Evolutionary conservation across 2,797 vertebrate species (phyloP).

Genomic region (Lepilemur septentrionalis): DNA sequence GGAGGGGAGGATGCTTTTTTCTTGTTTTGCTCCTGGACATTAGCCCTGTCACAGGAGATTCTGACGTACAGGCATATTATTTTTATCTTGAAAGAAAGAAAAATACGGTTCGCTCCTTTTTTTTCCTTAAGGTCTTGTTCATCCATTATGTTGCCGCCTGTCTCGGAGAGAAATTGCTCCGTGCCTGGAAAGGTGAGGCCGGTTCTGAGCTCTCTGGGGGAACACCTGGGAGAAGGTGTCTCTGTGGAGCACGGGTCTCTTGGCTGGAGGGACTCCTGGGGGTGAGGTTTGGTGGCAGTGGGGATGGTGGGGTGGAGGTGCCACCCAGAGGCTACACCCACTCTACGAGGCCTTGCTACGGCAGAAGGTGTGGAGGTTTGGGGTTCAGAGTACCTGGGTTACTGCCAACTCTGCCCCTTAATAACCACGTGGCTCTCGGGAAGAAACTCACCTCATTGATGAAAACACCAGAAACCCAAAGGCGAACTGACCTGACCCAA

Average conservation of each 20-base stretch:
- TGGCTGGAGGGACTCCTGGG: background rate
- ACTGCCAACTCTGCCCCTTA: background rate
- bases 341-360: background rate
- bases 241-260: background rate
- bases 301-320: background rate
- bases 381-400: background rate
- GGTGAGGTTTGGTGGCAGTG: background rate
- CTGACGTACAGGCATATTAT: conserved; percentile 43
- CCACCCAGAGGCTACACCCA: fast-evolving
- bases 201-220: background rate
- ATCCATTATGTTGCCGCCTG: conserved; percentile 65
- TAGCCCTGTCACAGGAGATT: conserved; percentile 19
- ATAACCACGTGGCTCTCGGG: too few relatives aligned
- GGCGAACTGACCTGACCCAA: fast-evolving
- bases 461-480: background rate
- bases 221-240: background rate
- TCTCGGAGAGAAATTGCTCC: conserved; percentile 66
- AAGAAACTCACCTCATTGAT: background rate
- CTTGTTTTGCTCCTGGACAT: conserved; percentile 71
- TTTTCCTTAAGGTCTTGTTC: conserved; percentile 65
- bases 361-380: background rate
- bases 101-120: conserved; percentile 62
- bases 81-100: conserved; percentile 70
- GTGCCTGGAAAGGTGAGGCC: background rate
- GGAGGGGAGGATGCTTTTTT: conserved; percentile 19